A percentile compares a stretch with the other conserved stretches of the same genome.
Conservation (phyloP, 35 echinoderm and acorn worm genomes). For the Stichopus chloronotus region DNA sequence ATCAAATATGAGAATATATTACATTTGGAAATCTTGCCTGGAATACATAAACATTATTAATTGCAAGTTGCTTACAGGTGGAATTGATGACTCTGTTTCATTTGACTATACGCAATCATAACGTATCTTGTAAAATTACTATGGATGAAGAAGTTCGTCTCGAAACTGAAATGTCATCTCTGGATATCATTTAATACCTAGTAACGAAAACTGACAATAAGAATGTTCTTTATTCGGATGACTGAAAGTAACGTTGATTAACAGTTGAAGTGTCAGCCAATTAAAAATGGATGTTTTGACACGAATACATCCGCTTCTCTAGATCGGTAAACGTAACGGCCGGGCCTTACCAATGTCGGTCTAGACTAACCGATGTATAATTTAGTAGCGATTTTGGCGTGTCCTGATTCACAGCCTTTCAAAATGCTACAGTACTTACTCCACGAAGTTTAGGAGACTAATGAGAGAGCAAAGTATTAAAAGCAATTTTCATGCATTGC, state of each 20-base stretch:
- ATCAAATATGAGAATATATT: background rate
- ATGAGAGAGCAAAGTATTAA: too few species aligned
- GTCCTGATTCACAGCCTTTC: too few species aligned
- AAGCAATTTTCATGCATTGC: too few species aligned
- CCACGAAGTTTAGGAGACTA: too few species aligned
- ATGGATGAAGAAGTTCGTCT: background rate
- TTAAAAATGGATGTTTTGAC: too few species aligned
- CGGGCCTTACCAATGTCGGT: too few species aligned
- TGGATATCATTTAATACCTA: background rate
- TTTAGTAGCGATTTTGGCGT: too few species aligned
- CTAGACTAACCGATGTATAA: too few species aligned
- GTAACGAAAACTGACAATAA: background rate
- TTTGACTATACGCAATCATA: background rate
- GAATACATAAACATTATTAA: background rate
- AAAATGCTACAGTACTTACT: too few species aligned
- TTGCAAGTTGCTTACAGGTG: background rate
- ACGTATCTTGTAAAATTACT: background rate
- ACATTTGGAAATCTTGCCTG: background rate
- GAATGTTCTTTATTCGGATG: background rate
- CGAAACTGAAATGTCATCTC: background rate
- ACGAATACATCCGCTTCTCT: background rate
- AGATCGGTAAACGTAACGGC: background rate
- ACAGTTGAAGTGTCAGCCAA: background rate
- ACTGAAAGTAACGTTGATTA: background rate
- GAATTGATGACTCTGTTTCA: background rate